Base-by-base conservation (phyloP, 2,888 invertebrate species). In the Eupithecia subfuscata region DNA sequence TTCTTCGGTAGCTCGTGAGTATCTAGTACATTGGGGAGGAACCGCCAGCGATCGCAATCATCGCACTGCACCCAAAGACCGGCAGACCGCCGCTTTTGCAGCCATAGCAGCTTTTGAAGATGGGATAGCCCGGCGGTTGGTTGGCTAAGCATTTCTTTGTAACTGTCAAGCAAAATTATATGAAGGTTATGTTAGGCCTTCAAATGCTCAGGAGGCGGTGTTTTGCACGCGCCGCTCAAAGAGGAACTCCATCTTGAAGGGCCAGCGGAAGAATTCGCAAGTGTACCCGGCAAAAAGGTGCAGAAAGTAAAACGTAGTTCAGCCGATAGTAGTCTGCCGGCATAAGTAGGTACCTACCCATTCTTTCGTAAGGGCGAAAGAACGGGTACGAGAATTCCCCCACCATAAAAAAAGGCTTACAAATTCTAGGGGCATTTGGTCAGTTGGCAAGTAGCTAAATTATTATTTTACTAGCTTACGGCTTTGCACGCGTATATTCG, bases 51-150 rank as follows among this genome's bases (percentile, higher is more conserved):
- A 79, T 92, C 84, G 83, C 96, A 97, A 3, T 85, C 86, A 77
- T 95, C 95, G 83, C 97, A 97, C 78, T 95, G 95, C 9, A 95
- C 96, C 95, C 96, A 96, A 34, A 96, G 84, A 0, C 96, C 96
- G 56, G 90, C 84, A 30, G 88, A 89, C 70, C 96, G 91, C 2
- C 91, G 90, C 74, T 92, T 86, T 81, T 95, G 96, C 11, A 96
- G 89, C 95, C 95, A 95, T 4, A 87, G 75, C 34, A 95, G 76
- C 65, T 87, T 89, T 75, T 95, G 88, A 2, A 84, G 84, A 64
- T 95, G 94, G 2, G 90, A 81, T 1, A 91, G 72, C 2, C 79
- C 83, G 2, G 82, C 68, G 0, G 87, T 83, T 1, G 92, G 91
- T 81, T 93, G 92, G 77, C 92, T 93, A 8, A 93, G 84, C 0